These are phyloP conservation scores for Corapipo altera DNA, from an alignment of 2,113 vertebrate genomes.

Conservation along the genomic window DNA sequence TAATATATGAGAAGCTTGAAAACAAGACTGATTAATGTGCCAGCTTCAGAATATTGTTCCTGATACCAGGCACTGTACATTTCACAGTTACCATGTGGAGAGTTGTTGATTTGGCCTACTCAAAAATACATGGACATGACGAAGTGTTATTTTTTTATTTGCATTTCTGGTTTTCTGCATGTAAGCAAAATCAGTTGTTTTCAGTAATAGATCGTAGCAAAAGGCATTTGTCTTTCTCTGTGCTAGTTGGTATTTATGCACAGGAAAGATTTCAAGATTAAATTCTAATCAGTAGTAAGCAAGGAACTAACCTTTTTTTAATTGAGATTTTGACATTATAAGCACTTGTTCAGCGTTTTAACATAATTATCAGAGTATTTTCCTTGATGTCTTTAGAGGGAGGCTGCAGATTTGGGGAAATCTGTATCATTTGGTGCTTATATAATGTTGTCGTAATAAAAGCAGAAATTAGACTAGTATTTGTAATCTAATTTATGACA, in stretches of 20 bases:
- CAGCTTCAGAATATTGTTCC: conserved; percentile 76
- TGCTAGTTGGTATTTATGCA: conserved; percentile 26
- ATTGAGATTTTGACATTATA: conserved; percentile 39
- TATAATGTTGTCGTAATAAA: conserved; percentile 26
- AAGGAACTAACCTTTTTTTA: background rate
- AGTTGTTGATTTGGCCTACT: conserved; percentile 76
- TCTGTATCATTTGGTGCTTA: conserved; percentile 26
- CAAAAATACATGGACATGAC: conserved; percentile 74
- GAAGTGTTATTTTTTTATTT: conserved; percentile 75
- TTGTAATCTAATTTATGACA: conserved; percentile 14
- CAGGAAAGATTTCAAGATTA: conserved; percentile 25
- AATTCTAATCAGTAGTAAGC: conserved; percentile 42
- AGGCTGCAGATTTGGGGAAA: conserved; percentile 27
- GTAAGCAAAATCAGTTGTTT: conserved; percentile 68
- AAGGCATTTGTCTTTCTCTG: conserved; percentile 39
- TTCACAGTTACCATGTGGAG: conserved; percentile 77
- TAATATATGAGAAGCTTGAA: conserved; percentile 73
- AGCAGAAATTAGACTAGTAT: conserved; percentile 22
- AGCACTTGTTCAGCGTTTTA: conserved; percentile 42
- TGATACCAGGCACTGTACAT: conserved; percentile 75
- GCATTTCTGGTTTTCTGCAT: conserved; percentile 63
- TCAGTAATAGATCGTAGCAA: conserved; percentile 47
- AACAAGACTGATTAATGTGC: conserved; percentile 75
- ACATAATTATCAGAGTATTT: conserved; percentile 7
- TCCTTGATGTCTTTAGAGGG: background rate